Evolutionary conservation across 2,888 invertebrate species (phyloP).

Genomic region (Stratiomys singularior): DNA sequence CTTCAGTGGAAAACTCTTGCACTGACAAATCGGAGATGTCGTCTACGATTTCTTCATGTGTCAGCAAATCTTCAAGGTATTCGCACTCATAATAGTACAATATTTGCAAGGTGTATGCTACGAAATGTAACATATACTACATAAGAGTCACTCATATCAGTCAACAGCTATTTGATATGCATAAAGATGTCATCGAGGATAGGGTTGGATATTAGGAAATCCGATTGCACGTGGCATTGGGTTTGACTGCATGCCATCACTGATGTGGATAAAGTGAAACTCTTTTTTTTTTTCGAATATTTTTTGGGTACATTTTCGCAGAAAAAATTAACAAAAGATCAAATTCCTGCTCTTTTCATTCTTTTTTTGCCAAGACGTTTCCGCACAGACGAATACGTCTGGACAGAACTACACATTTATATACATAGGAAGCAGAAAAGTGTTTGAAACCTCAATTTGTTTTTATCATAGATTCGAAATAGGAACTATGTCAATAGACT

Average conservation of each 20-base stretch:
- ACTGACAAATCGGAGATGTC: slow-evolving; percentile 38
- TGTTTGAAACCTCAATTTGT: too few species aligned
- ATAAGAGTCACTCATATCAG: not conserved
- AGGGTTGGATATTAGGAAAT: not conserved
- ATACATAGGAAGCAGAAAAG: too few species aligned
- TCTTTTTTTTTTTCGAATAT: too few species aligned
- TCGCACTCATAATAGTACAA: slow-evolving; percentile 33
- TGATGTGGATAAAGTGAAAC: too few species aligned
- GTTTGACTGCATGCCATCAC: too few species aligned
- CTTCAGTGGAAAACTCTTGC: not conserved
- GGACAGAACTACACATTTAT: not conserved
- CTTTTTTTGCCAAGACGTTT: too few species aligned
- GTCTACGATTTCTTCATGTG: slow-evolving; percentile 44
- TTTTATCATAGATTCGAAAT: not conserved
- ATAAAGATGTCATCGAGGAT: not conserved
- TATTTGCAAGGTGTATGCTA: not conserved
- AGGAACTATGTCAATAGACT: slow-evolving; percentile 46
- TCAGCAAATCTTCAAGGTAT: slow-evolving; percentile 43
- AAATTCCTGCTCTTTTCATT: too few species aligned
- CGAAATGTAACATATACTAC: not conserved
- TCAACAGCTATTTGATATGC: not conserved
- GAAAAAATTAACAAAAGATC: too few species aligned
- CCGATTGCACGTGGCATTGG: slow-evolving; percentile 10
- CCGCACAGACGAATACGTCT: too few species aligned
- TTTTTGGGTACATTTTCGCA: too few species aligned